phyloP scores from a whole-genome alignment of 2,113 vertebrate genomes.

The Apistogramma diplotaenia region DNA sequence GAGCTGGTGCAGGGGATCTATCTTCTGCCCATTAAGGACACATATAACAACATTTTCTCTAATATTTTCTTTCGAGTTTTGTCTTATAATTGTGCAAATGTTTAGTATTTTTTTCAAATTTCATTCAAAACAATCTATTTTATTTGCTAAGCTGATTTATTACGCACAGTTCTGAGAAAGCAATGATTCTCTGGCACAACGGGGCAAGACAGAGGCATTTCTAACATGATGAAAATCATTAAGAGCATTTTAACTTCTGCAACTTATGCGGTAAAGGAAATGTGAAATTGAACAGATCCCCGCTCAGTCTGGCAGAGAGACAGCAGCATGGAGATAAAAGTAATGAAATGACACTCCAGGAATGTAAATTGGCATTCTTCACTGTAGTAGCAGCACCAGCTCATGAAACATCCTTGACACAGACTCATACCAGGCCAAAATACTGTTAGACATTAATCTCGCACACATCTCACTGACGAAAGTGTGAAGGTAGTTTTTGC shows the following conservation, averaged over 20 bases:
- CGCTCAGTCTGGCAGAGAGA: constrained; percentile 15
- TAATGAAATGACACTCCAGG: constrained; percentile 94
- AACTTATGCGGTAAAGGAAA: constrained; percentile 15
- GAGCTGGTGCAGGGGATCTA: background rate
- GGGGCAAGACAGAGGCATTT: background rate
- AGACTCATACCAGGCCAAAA: constrained; percentile 84
- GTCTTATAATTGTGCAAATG: background rate
- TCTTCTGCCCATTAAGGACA: constrained; percentile 24
- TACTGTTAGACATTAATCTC: constrained; percentile 54
- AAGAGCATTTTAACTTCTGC: background rate
- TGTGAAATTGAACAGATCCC: constrained; percentile 21
- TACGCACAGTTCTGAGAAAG: background rate
- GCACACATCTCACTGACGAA: constrained; percentile 76
- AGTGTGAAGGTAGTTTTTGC: constrained; percentile 22
- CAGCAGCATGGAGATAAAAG: constrained; percentile 88
- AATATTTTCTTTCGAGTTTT: constrained; percentile 15
- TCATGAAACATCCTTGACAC: constrained; percentile 88
- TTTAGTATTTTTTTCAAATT: background rate
- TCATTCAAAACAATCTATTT: background rate
- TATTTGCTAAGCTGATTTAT: background rate
- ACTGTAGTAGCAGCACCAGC: constrained; percentile 79
- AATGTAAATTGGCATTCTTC: constrained; percentile 96
- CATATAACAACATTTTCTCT: constrained; percentile 63
- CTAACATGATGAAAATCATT: background rate
- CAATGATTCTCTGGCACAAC: background rate